phyloP scores from a whole-genome alignment of 1,140 invertebrate species.

The Calliphora vicina region DNA sequence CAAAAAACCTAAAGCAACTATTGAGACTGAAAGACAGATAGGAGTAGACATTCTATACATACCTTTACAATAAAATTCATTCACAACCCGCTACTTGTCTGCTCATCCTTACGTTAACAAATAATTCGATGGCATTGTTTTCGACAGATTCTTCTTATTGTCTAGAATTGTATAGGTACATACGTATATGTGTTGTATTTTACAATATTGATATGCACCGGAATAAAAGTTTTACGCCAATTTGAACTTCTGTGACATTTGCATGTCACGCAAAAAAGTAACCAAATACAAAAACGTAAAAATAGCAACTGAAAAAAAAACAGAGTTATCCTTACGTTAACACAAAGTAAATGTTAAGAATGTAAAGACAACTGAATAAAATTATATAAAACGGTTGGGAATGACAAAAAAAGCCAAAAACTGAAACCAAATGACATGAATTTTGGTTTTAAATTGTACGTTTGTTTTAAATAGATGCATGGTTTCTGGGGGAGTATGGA shows the following conservation, averaged over 20 bases:
- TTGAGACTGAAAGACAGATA: too few relatives aligned
- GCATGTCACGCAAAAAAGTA: background rate
- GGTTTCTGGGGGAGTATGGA: background rate
- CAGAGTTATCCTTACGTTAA: background rate
- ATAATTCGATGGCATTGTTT: background rate
- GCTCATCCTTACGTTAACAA: background rate
- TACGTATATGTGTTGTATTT: background rate
- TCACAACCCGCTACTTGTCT: background rate
- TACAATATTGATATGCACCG: background rate
- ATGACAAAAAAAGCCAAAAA: background rate
- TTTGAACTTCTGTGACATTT: conserved; percentile 5
- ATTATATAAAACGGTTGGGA: background rate
- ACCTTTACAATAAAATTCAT: background rate
- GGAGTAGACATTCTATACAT: too few relatives aligned
- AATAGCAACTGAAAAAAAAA: background rate
- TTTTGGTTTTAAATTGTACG: background rate
- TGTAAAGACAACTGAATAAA: background rate
- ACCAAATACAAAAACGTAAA: background rate
- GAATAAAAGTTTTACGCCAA: background rate
- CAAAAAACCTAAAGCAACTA: too few relatives aligned
- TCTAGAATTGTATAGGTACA: background rate
- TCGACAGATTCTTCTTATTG: background rate
- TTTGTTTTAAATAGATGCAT: background rate
- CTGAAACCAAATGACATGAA: background rate
- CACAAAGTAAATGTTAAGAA: background rate